Evolutionary conservation across 2,797 vertebrate species (phyloP).

Genomic region (Tenualosa thibaudeaui): DNA sequence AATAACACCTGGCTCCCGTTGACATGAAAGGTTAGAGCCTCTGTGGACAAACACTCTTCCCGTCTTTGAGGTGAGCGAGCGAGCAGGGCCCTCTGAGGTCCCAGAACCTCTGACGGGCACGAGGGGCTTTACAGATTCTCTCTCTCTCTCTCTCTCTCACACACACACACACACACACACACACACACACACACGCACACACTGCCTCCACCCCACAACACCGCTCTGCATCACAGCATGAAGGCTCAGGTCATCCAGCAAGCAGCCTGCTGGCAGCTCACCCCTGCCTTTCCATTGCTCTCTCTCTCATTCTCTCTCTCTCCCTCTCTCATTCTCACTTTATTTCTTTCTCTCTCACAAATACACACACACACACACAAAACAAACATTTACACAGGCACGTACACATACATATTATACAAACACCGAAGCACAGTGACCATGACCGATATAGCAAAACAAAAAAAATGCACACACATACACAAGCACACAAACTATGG

Average conservation of each 20-base stretch:
- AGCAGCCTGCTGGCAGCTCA: background rate
- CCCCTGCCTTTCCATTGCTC: background rate
- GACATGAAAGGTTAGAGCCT: constrained; percentile 59
- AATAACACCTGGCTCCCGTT: constrained; percentile 61
- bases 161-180: too few species aligned
- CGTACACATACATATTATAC: background rate
- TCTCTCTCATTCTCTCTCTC: background rate
- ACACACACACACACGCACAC: too few species aligned
- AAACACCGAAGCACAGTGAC: background rate
- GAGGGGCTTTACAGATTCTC: background rate
- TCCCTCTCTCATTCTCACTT: background rate
- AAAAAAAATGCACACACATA: background rate
- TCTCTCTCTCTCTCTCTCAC: too few species aligned
- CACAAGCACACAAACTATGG: background rate
- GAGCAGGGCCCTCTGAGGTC: constrained; percentile 34
- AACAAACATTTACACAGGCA: constrained; percentile 1
- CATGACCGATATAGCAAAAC: background rate
- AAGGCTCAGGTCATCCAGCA: constrained; percentile 18
- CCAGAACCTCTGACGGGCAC: constrained; percentile 37
- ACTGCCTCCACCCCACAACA: background rate
- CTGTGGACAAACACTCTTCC: constrained; percentile 39
- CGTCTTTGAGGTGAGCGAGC: constrained; percentile 43
- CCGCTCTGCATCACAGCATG: constrained; percentile 22
- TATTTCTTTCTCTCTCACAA: background rate
- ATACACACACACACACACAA: background rate